Evolutionary conservation across 2,888 invertebrate species (phyloP).

Genomic region (Nebria salina): DNA sequence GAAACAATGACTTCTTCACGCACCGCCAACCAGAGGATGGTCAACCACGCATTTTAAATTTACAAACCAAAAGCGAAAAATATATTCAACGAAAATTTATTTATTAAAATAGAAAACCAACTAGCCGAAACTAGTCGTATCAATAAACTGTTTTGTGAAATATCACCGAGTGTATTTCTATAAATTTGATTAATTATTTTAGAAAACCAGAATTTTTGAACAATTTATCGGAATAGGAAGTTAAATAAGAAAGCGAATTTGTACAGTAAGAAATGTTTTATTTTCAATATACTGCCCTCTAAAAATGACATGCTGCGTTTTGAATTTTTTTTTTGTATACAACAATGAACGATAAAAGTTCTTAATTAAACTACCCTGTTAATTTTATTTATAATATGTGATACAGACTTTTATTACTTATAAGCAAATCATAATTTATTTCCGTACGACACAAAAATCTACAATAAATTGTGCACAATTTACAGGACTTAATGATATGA

Average conservation of each 20-base stretch:
- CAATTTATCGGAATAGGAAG: not conserved
- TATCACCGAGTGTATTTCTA: too few relatives aligned
- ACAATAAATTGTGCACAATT: conserved; percentile 45
- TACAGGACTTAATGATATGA: not conserved
- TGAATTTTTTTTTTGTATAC: conserved; percentile 33
- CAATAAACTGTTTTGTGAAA: too few relatives aligned
- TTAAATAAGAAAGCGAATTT: not conserved
- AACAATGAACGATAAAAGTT: conserved; percentile 41
- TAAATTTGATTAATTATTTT: too few relatives aligned
- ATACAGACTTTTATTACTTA: conserved; percentile 34
- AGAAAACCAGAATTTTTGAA: too few relatives aligned
- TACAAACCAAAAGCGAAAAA: not conserved
- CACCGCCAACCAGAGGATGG: conserved; percentile 21
- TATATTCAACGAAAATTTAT: not conserved
- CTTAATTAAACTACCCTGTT: conserved; percentile 45
- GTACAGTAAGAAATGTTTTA: conserved; percentile 47
- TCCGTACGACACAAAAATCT: conserved; percentile 34
- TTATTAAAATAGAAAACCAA: too few relatives aligned
- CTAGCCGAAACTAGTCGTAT: too few relatives aligned
- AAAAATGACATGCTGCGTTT: conserved; percentile 40
- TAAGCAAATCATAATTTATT: conserved; percentile 36
- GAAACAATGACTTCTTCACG: conserved; percentile 38
- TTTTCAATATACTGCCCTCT: conserved; percentile 44
- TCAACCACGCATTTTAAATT: conserved; percentile 12
- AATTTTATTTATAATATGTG: conserved; percentile 42